Base-by-base conservation (phyloP, 2,888 invertebrate genomes). In the Subacronicta megacephala region DNA sequence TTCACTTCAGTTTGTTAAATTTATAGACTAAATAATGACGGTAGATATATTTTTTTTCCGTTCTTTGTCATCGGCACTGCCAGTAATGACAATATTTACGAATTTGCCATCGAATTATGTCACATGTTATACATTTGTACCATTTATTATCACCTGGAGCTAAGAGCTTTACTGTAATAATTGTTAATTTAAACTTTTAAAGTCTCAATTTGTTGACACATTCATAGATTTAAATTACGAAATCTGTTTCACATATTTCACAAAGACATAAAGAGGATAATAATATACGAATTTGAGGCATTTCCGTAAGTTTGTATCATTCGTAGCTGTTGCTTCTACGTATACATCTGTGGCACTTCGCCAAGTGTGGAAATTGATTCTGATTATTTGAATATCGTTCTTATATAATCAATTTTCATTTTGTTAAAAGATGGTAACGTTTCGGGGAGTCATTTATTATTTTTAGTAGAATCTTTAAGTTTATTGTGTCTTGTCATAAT, bases 231-330 rank as follows among this genome's bases (percentile, higher is more conserved):
- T 59, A 18, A 51, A 54, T 46, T 44, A 51, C 36, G 43, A 59
- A 61, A 59, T 64, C 45, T 59, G 60, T 70, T 60, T 47, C 37
- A 57, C 51, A 62, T 75, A 69, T 58, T 64, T 60, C 55, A 68
- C 55, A 59, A 36, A 49, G 37, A 69, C 60, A 56, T 64, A 60
- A 66, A 58, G 43, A 58, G 58, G 50, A n/a, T n/a, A n/a, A n/a
- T n/a, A n/a, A n/a, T n/a, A n/a, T 56, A 61, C 69, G 57, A 66
- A 66, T 76, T 63, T 40, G 56, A 57, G 53, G 50, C 58, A 57
- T 59, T 77, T 70, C 58, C 53, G 54, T 53, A 46, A 42, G 36
- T 38, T 50, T 26, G 59, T 50, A 56, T 55, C 29, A 16, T 51
- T 59, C 44, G 37, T 49, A 41, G 47, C 33, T 16, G 10, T 9